Evolutionary conservation across 2,888 invertebrate species (phyloP), one percentile per base, ranked within the genome.

Genomic region (Hyposoter dolosus): DNA sequence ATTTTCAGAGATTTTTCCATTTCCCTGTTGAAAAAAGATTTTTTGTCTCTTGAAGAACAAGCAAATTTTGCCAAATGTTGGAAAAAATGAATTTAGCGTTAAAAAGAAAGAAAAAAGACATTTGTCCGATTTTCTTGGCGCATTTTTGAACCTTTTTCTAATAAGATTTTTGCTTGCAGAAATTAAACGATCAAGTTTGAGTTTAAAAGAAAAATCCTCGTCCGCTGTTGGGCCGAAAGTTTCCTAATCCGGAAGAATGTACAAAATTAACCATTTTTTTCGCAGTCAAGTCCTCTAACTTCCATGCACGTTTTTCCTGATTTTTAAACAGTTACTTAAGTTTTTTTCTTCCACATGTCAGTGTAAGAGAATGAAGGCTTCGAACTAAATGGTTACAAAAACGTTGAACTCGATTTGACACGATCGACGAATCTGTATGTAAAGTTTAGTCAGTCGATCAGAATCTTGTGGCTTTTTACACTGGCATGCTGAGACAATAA

Each of bases 381-480:
- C 0, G 12, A 72, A 35, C 12, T 32, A 17, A 72, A 72, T 53
- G 28, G 7, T 72, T 35, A n/a, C 1, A 15, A 0, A 23, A 47
- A 69, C 17, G 23, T 23, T 17, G 50, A n/a, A 0, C 28, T 60
- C 12, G 15, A 28, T 60, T 60, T 60, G 19, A 28, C 28, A 28
- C 28, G 28, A 60, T 4, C 15, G 23, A 0, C 15, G 6, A 60
- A 56, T 74, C 40, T 65, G 32, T 66, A 23, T 72, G 53, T 71
- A 45, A 65, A 56, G n/a, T 32, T 12, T 43, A 45, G 10, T 32
- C 7, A 0, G 35, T 53, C 28, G 3, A 28, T 40, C 19, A 28
- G 12, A 45, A 19, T 43, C 12, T 40, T 66, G 69, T 78, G 65
- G 69, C 63, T 78, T 79, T 80, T 81, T 43, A 80, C 81, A 86